phyloP scores from a whole-genome alignment of 2,797 vertebrate genomes.

The Sciurus vulgaris region DNA sequence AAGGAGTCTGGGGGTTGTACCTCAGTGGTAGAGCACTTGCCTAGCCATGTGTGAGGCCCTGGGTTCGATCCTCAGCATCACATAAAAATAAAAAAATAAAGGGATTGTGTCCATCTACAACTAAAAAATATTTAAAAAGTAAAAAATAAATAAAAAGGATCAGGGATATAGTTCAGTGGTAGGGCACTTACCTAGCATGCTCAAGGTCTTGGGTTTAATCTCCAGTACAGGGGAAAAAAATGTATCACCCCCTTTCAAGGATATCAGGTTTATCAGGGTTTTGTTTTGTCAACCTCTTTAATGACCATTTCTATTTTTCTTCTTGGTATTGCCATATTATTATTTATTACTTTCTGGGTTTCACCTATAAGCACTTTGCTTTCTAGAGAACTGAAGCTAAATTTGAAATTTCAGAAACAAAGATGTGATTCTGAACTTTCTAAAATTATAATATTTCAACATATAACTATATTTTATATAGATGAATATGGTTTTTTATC shows the following conservation, averaged over 20 bases:
- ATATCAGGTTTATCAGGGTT: background rate
- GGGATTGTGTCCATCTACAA: too few species aligned
- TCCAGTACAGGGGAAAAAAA: background rate
- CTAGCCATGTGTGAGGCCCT: too few species aligned
- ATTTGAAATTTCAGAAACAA: conserved; percentile 60
- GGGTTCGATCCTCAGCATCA: too few species aligned
- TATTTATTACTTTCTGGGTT: conserved; percentile 41
- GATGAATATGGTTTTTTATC: conserved; percentile 18
- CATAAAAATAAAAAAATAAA: too few species aligned
- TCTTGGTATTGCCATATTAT: background rate
- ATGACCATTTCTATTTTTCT: background rate
- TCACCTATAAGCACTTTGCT: conserved; percentile 42
- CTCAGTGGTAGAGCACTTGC: too few species aligned
- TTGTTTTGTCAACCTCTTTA: background rate
- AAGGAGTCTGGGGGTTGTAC: too few species aligned
- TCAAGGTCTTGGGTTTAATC: background rate
- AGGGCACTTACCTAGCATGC: too few species aligned
- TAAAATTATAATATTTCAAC: conserved; percentile 50
- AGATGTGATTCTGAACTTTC: conserved; percentile 48
- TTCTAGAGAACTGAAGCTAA: conserved; percentile 58
- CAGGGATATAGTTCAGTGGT: too few species aligned
- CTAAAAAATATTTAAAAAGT: background rate
- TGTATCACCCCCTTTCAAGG: background rate
- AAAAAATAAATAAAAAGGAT: too few species aligned
- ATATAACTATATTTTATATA: conserved; percentile 49